Evolutionary conservation across 1,140 invertebrate genomes (phyloP).

Genomic region (Brachystomella parvula): DNA sequence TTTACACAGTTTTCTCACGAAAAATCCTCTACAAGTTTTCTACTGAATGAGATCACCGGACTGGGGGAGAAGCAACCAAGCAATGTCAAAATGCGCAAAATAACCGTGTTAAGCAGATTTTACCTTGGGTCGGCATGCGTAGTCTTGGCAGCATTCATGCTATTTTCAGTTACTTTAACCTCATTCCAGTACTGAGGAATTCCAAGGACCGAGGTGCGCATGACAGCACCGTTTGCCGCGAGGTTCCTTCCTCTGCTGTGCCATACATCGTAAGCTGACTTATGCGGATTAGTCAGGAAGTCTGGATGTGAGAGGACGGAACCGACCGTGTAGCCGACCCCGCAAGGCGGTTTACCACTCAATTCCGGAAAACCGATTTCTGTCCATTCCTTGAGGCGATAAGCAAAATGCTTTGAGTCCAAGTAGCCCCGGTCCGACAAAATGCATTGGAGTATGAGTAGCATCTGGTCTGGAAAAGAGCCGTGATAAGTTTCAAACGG

Average conservation of each 20-base stretch:
- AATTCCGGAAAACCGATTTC: slow-evolving; percentile 25
- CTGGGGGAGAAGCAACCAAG: not conserved
- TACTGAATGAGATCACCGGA: no score
- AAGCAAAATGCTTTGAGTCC: slow-evolving; percentile 21
- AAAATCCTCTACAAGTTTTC: no score
- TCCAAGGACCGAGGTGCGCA: slow-evolving; percentile 25
- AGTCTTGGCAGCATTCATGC: slow-evolving; percentile 20
- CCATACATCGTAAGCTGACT: slow-evolving; percentile 21
- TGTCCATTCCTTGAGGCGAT: slow-evolving; percentile 22
- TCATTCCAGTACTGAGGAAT: slow-evolving; percentile 29
- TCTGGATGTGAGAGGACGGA: slow-evolving; percentile 12
- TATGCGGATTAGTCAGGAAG: slow-evolving; percentile 14
- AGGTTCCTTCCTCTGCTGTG: slow-evolving; percentile 14
- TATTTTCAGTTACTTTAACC: slow-evolving; percentile 23
- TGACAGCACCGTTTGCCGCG: slow-evolving; percentile 29
- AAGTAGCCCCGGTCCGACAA: slow-evolving; percentile 16
- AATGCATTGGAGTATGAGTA: slow-evolving; percentile 23
- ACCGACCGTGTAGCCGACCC: slow-evolving; percentile 27
- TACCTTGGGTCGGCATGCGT: slow-evolving; percentile 32
- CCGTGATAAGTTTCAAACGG: no score
- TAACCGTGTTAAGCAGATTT: no score
- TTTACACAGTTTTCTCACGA: no score
- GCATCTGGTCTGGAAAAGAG: slow-evolving; percentile 20
- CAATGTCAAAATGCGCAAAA: no score
- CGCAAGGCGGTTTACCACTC: slow-evolving; percentile 18